Base-by-base conservation (phyloP, 2,797 vertebrate species). In the Liparis tanakae region DNA sequence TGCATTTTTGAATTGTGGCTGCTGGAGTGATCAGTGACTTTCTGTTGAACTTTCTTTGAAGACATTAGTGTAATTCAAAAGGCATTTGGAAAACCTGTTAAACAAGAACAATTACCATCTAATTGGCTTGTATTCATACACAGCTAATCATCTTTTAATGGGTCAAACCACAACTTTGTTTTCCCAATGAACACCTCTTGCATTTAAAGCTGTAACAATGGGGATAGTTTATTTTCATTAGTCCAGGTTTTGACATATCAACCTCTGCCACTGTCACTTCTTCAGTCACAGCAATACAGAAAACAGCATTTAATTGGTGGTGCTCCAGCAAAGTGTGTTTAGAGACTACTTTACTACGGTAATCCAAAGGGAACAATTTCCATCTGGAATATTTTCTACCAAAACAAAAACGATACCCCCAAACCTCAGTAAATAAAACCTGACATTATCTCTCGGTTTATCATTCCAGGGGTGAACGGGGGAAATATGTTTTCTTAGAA, bases 401-500 rank as follows among this genome's bases (percentile, higher is more conserved):
- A 46, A 55, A 46, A 10, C 25, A 30, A 43, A 57, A 51, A 67
- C 14, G 51, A 62, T 34, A 10, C 48, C 48, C 69, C 46, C 30
- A 51, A 77, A 48, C 46, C 39, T 58, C 20, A 64, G 33, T 62
- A 41, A 67, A 43, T 57, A 44, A 15, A 66, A 15, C 5, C 10
- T 1, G 1, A 51, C 48, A 36, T 18, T 10, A 6, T 67, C 30
- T 22, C 41, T 7, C 10, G 48, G 51, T 25, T 25, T 33, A 8
- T 65, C 55, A 46, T 64, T 76, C 34, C 22, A 2, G 22, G 14
- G 20, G 2, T 50, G 48, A 60, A 5, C 7, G 7, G 2, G 4
- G 4, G 6, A 79, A 70, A 76, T 37, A 67, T 76, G 51, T 73
- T 72, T 73, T 76, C 43, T 73, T 76, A 44, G 65, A 1, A 54